Evolutionary conservation across 1,140 invertebrate species (phyloP).

Genomic region (Anastatus disparis): DNA sequence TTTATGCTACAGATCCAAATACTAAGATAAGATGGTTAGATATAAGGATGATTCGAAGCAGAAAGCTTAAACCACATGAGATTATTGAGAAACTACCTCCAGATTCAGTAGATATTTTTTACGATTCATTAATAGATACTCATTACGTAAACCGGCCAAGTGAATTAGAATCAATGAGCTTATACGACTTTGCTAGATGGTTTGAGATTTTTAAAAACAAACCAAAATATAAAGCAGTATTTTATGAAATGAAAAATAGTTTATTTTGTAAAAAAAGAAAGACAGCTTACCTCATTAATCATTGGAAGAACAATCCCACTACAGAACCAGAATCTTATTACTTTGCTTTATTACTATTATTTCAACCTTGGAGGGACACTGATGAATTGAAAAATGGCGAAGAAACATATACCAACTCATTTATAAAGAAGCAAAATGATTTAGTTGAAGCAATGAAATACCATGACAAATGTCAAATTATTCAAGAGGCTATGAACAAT

Average conservation of each 20-base stretch:
- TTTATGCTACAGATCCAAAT: constrained; percentile 54
- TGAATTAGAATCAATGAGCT: constrained; percentile 38
- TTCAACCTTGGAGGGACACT: too few relatives aligned
- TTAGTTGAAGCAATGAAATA: too few relatives aligned
- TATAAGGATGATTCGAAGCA: too few relatives aligned
- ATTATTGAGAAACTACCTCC: constrained; percentile 43
- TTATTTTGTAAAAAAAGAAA: too few relatives aligned
- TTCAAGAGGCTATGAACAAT: constrained; percentile 33
- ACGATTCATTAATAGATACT: constrained; percentile 44
- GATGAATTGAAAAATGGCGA: constrained; percentile 36
- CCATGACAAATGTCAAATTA: constrained; percentile 36
- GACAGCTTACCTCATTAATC: constrained; percentile 44
- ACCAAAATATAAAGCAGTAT: constrained; percentile 27
- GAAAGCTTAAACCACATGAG: too few relatives aligned
- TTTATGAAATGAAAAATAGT: constrained; percentile 21
- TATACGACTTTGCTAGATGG: constrained; percentile 46
- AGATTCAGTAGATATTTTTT: constrained; percentile 49
- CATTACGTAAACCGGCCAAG: constrained; percentile 47
- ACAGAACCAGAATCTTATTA: constrained; percentile 42
- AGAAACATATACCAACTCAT: constrained; percentile 40
- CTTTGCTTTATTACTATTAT: constrained; percentile 43
- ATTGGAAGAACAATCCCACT: constrained; percentile 42
- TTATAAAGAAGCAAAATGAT: constrained; percentile 20
- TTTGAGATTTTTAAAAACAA: constrained; percentile 39
- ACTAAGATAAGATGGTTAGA: constrained; percentile 58